phyloP scores from a whole-genome alignment of 2,888 invertebrate species.

The Cataglyphis rosenhaueri region DNA sequence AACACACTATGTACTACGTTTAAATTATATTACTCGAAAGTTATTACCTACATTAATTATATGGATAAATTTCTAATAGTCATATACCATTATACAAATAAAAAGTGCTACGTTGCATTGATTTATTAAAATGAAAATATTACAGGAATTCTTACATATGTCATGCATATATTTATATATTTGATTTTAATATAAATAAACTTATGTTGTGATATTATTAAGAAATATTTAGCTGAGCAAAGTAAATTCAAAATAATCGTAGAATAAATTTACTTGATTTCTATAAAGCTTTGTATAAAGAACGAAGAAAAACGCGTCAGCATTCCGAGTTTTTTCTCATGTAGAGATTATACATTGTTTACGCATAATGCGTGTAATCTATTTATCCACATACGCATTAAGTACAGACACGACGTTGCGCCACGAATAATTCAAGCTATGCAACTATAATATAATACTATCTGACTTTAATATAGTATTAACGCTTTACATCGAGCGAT shows the following conservation, averaged over 20 bases:
- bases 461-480: constrained; percentile 10
- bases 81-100: neutral
- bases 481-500: neutral
- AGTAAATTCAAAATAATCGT: neutral
- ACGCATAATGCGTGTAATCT: neutral
- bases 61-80: constrained; percentile 4
- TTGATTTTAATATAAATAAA: constrained; percentile 22
- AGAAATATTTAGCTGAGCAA: neutral
- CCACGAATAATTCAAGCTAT: neutral
- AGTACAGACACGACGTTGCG: neutral
- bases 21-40: constrained; percentile 51
- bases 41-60: constrained; percentile 9
- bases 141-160: neutral
- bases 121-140: constrained; percentile 17
- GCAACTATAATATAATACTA: neutral
- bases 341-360: constrained; percentile 15
- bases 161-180: neutral
- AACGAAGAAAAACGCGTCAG: neutral
- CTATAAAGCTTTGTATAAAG: neutral
- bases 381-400: neutral
- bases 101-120: neutral
- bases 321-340: neutral
- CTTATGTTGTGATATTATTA: neutral
- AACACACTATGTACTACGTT: neutral
- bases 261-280: neutral